Evolutionary conservation across 2,113 vertebrate species (phyloP).

Genomic region (Aix galericulata): DNA sequence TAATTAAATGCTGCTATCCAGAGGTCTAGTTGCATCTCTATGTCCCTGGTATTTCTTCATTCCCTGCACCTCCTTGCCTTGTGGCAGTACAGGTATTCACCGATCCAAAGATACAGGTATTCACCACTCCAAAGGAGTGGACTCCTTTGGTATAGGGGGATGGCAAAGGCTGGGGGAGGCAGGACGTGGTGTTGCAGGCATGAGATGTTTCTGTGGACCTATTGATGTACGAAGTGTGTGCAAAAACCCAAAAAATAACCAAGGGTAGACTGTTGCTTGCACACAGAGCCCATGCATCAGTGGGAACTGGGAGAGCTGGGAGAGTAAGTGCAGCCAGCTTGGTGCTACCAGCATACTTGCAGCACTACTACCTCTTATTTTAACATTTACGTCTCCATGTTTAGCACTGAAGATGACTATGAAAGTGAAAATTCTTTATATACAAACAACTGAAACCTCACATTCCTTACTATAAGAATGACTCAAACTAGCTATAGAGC

Average conservation of each 20-base stretch:
- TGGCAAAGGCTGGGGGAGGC: too few relatives aligned
- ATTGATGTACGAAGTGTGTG: not conserved
- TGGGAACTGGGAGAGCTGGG: not conserved
- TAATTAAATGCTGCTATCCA: not conserved
- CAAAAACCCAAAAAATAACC: fast-evolving
- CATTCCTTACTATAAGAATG: fast-evolving
- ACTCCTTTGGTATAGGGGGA: not conserved
- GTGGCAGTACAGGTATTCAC: not conserved
- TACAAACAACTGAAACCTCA: not conserved
- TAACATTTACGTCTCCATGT: not conserved
- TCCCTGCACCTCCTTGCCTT: not conserved
- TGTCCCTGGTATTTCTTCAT: not conserved
- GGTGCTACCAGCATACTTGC: not conserved
- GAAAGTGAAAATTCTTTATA: not conserved
- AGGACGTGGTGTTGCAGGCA: not conserved
- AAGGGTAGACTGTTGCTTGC: not conserved
- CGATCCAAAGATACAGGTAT: not conserved
- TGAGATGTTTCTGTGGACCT: not conserved
- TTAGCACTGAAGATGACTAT: not conserved
- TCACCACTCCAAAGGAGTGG: not conserved
- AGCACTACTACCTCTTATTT: not conserved
- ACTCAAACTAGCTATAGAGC: not conserved
- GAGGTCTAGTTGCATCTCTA: not conserved
- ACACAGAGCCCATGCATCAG: fast-evolving
- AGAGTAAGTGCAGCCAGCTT: fast-evolving